Percentiles rank a stretch among this genome's conserved stretches.
Evolutionary conservation across 2,113 vertebrate species (phyloP).

Genomic region (Tyto alba): DNA sequence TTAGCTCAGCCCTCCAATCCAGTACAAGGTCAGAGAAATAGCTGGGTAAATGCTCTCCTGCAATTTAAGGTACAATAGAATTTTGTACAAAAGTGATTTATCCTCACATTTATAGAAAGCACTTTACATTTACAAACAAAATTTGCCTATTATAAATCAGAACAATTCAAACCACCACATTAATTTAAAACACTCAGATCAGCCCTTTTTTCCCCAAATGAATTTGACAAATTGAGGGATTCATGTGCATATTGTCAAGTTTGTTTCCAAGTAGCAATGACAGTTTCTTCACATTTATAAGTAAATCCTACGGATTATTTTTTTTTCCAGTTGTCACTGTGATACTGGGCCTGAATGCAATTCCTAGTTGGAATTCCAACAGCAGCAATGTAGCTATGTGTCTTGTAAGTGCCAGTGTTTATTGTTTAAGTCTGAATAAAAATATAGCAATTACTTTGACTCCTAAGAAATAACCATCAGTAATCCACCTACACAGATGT

Average conservation of each 20-base stretch:
- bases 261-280: background rate
- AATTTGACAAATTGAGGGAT: background rate
- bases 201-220: background rate
- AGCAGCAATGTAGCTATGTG: background rate
- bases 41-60: background rate
- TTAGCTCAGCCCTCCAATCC: background rate
- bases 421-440: background rate
- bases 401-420: background rate
- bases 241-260: background rate
- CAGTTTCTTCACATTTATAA: background rate
- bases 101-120: background rate
- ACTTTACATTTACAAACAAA: background rate
- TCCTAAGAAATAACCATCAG: background rate
- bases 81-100: background rate
- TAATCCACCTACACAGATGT: background rate
- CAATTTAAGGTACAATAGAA: background rate
- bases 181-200: background rate
- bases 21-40: background rate
- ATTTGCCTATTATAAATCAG: background rate
- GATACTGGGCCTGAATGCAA: background rate
- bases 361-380: background rate
- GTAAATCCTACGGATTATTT: background rate
- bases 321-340: background rate
- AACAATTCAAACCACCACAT: background rate
- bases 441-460: background rate